Conservation (phyloP, 2,113 vertebrate genomes). For the Pleuronectes platessa region DNA sequence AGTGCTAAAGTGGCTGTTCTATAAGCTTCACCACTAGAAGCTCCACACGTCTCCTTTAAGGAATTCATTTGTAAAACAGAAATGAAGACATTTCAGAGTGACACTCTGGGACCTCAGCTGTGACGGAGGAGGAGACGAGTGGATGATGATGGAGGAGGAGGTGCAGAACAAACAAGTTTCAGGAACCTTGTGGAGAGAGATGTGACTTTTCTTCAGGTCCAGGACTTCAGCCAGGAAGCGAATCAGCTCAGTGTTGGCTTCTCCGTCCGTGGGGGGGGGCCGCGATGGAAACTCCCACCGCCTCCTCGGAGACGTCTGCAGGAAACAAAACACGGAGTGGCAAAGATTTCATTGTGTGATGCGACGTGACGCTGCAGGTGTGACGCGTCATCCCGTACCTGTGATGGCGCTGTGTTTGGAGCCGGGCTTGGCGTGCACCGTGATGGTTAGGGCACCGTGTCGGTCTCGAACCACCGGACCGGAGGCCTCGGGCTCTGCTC, state of each 20-base stretch:
- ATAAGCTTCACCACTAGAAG: too few relatives aligned
- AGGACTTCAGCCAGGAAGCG: slow-evolving; percentile 90
- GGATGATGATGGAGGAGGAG: too few relatives aligned
- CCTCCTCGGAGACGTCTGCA: slow-evolving; percentile 85
- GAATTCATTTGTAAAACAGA: too few relatives aligned
- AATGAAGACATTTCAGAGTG: too few relatives aligned
- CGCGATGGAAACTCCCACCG: slow-evolving; percentile 89
- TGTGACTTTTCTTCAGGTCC: slow-evolving; percentile 87
- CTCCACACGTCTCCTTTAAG: too few relatives aligned
- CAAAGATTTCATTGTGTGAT: too few relatives aligned
- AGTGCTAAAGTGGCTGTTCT: too few relatives aligned
- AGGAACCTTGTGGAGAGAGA: slow-evolving; percentile 89
- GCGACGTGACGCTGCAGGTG: neutral
- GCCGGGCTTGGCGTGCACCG: slow-evolving; percentile 89
- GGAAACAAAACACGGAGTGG: neutral
- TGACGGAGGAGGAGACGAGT: too few relatives aligned
- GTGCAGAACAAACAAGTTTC: neutral
- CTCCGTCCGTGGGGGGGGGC: slow-evolving; percentile 91
- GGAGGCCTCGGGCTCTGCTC: neutral
- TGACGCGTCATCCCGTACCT: slow-evolving; percentile 50
- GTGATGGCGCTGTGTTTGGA: slow-evolving; percentile 86
- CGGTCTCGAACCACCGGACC: slow-evolving; percentile 82
- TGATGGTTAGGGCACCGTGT: slow-evolving; percentile 81
- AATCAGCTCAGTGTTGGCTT: slow-evolving; percentile 91
- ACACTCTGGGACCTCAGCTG: too few relatives aligned